Conservation (phyloP, 2,797 vertebrate genomes). For the Limosa lapponica region DNA sequence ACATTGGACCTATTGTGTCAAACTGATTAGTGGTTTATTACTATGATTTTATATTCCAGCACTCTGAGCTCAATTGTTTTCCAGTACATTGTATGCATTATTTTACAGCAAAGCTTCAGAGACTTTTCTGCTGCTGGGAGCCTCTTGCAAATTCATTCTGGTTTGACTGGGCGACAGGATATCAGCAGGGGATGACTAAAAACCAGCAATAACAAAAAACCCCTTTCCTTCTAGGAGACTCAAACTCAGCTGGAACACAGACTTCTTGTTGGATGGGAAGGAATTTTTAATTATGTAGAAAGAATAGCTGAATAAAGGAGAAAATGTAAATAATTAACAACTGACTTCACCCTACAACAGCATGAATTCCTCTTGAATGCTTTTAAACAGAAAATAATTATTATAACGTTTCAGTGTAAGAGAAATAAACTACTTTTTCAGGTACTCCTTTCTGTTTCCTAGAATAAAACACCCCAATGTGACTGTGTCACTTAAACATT, state of each 20-base stretch:
- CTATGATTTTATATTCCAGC: neutral
- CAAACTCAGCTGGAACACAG: conserved; percentile 36
- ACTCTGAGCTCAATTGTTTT: neutral
- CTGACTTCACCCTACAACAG: neutral
- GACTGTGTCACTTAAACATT: neutral
- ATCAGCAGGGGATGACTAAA: conserved; percentile 52
- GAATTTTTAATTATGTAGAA: conserved; percentile 48
- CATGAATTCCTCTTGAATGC: neutral
- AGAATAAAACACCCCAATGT: neutral
- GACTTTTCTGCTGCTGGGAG: neutral
- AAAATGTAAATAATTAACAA: conserved; percentile 4
- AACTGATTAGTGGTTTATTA: neutral
- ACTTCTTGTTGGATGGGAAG: conserved; percentile 4
- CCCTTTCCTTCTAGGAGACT: neutral
- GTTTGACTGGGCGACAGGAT: conserved; percentile 13
- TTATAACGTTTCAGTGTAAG: neutral
- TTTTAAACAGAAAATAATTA: neutral
- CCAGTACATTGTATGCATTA: neutral
- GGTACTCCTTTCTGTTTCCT: neutral
- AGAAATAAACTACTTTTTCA: neutral
- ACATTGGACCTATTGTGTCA: neutral
- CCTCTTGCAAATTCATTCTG: conserved; percentile 8
- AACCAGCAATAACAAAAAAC: conserved; percentile 6
- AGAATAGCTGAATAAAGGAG: conserved; percentile 12
- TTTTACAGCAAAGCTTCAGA: conserved; percentile 27